Percentiles rank a stretch among this genome's conserved stretches.
These are phyloP conservation scores for Pachyrhynchus sulphureomaculatus DNA, from an alignment of 1,140 invertebrate species.

Conservation along the genomic window DNA sequence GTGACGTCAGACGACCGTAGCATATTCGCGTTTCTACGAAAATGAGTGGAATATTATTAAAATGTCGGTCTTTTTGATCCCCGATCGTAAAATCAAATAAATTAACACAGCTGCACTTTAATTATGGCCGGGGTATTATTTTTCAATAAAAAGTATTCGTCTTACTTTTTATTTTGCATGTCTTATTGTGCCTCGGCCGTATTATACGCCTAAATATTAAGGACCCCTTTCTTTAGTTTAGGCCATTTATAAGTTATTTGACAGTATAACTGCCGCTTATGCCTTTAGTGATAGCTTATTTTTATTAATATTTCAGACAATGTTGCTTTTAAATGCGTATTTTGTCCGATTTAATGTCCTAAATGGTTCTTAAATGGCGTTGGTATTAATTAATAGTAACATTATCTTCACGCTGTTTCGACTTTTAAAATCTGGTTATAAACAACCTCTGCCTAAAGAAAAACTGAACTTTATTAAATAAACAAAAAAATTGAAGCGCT, in stretches of 20 bases:
- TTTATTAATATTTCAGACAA: slow-evolving; percentile 6
- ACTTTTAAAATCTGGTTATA: too few relatives aligned
- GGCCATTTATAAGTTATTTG: slow-evolving; percentile 27
- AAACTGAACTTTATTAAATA: too few relatives aligned
- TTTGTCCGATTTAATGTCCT: too few relatives aligned
- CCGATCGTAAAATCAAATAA: slow-evolving; percentile 39
- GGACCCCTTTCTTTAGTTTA: slow-evolving; percentile 19
- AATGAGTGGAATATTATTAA: slow-evolving; percentile 34
- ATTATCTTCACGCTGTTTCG: too few relatives aligned
- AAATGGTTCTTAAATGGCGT: too few relatives aligned
- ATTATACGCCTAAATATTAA: slow-evolving; percentile 25
- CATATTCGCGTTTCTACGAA: slow-evolving; percentile 33
- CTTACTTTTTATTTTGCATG: slow-evolving; percentile 26
- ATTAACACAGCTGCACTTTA: slow-evolving; percentile 35
- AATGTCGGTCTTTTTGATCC: slow-evolving; percentile 37
- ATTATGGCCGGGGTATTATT: slow-evolving; percentile 35
- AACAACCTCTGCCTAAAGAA: too few relatives aligned
- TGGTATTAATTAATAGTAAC: too few relatives aligned
- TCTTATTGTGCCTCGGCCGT: slow-evolving; percentile 25
- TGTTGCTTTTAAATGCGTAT: background rate
- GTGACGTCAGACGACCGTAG: slow-evolving; percentile 27
- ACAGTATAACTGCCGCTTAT: slow-evolving; percentile 27
- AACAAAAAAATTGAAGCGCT: too few relatives aligned
- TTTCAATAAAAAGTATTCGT: slow-evolving; percentile 34
- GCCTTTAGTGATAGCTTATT: slow-evolving; percentile 24